Base-by-base conservation (phyloP, 2,888 invertebrate genomes). In the Abrostola triplasia region DNA sequence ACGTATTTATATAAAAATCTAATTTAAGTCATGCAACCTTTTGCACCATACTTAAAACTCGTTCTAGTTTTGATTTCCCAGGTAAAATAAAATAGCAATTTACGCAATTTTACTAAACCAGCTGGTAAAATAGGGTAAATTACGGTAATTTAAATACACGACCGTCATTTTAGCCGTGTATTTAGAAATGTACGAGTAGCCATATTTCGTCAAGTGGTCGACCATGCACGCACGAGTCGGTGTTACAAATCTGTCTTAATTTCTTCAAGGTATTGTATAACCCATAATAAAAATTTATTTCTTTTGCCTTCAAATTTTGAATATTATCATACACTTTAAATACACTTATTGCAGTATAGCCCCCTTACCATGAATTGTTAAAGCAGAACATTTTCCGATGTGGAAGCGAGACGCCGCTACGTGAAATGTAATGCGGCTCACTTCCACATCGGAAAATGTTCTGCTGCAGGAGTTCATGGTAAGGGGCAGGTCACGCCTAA, bases 201-300 rank as follows among this genome's bases (percentile, higher is more conserved):
- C 44, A 47, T 24, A 24, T 47, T 47, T 47, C 44, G 44, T 47
- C 24, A 47, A 13, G 12, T 42, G 42, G 42, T 12, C 12, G 12
- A 42, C n/a, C 5, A 11, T 40, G 40, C 44, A 44, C 44, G 44
- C 24, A 47, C 44, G 44, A 47, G 44, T 13, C 9, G 9, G 24
- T 47, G 44, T 47, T 47, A 47, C 24, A 47, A 47, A 47, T 47
- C 13, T 47, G 44, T 47, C 12, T 13, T 44, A 44, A 47, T 47
- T 13, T 47, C 44, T 47, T 47, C 24, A 47, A 47, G 13, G 24
- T 24, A 47, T 9, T 47, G 8, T 44, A 9, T 13, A 24, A 13
- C 44, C 13, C 24, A 13, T 13, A 47, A 47, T 47, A 8, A 24
- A 13, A 13, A 6, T 9, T 44, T 13, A 10, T 47, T 44, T 24